A percentile compares a stretch with the other conserved stretches of the same genome.
Evolutionary conservation across 2,113 vertebrate genomes (phyloP).

Genomic region (Channa maculata): DNA sequence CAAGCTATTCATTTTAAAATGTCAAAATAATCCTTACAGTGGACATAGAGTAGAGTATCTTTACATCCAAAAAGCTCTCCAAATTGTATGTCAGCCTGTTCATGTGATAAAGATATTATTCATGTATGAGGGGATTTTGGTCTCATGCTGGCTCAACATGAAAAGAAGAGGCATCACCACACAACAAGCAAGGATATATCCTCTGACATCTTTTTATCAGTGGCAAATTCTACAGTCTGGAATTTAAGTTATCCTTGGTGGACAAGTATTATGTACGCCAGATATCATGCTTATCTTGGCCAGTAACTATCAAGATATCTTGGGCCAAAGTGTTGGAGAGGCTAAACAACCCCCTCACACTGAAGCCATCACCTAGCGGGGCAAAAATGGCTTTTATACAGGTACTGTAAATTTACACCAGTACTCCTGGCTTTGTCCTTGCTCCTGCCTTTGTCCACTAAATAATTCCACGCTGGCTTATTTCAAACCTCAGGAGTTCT

Average conservation of each 20-base stretch:
- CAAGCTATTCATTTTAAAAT: too few species aligned
- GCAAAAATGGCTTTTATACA: conserved; percentile 12
- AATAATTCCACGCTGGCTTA: conserved; percentile 60
- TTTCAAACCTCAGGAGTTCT: conserved; percentile 39
- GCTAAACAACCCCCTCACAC: not conserved
- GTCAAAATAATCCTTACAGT: too few species aligned
- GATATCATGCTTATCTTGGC: not conserved
- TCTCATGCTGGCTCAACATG: not conserved
- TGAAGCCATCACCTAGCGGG: not conserved
- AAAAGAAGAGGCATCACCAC: not conserved
- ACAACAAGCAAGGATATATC: not conserved
- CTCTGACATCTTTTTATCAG: not conserved
- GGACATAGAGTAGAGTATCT: too few species aligned
- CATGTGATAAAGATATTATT: too few species aligned
- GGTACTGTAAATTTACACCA: conserved; percentile 27
- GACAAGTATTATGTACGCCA: not conserved
- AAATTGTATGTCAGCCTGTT: too few species aligned
- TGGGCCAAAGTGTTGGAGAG: not conserved
- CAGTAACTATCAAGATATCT: not conserved
- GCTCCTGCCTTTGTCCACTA: conserved; percentile 48
- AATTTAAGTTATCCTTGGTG: not conserved
- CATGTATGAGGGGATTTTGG: not conserved
- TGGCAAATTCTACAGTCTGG: too few species aligned
- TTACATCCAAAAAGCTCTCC: too few species aligned
- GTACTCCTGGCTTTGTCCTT: conserved; percentile 47